Base-by-base conservation (phyloP, 2,113 vertebrate species). In the Nothobranchius kuhntae region DNA sequence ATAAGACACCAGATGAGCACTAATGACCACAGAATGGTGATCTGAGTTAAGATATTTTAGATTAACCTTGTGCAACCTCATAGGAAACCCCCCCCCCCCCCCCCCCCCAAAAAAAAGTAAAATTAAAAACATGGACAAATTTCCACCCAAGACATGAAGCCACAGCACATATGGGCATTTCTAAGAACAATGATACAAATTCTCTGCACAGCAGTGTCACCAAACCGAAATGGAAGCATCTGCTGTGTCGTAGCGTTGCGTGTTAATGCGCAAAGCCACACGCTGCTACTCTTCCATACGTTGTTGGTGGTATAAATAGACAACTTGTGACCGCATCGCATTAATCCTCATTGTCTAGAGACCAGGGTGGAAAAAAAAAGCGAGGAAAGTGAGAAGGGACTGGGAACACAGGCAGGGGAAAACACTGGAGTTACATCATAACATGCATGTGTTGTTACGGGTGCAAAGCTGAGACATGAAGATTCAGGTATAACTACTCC, bases 301-400 rank as follows among this genome's bases (percentile, higher is more conserved):
- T 72, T 53, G 52, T 65, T 77, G 60, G 61, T 80, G 72, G 76
- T 89, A 91, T 89, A 91, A 90, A 91, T 86, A 91, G 84, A 73
- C 63, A 66, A 45, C 73, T 81, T 67, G 75, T 82, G 80, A 78
- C 47, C 64, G 61, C 15, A 21, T 61, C 51, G 44, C 66, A 70
- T 55, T 85, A 74, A 86, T 88, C 78, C 79, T 75, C 40, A 81
- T 70, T 80, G 74, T 75, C 68, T 75, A 47, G 71, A 87, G 79
- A 81, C 74, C 71, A 30, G 63, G 47, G 30, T 86, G 85, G 89
- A 42, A 57, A 38, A 89, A 89, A 82, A 48, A 87, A 51, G 46
- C 12, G 35, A 67, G 46, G 52, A 73, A 53, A 66, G 53, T 68
- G 60, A 42, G 36, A 60, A 17, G 36, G n/a, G 50, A 63, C 14